Evolutionary conservation across 2,888 invertebrate species (phyloP).

Genomic region (Penaeus monodon): DNA sequence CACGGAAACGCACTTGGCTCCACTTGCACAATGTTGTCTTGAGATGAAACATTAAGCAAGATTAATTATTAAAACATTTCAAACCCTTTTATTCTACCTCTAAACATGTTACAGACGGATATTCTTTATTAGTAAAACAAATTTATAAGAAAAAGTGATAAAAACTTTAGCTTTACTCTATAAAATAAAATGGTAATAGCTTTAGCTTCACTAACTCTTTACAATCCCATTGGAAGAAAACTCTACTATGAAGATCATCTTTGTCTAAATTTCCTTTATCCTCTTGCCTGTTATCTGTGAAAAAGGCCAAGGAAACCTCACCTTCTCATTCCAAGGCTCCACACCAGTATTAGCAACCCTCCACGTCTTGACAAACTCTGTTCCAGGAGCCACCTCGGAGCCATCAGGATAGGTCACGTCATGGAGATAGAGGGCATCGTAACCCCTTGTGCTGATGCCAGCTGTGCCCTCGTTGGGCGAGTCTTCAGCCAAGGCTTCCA

Average conservation of each 20-base stretch:
- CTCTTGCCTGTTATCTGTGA: too few relatives aligned
- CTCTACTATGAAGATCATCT: too few relatives aligned
- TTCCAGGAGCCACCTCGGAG: slow-evolving; percentile 41
- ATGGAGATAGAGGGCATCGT: slow-evolving; percentile 43
- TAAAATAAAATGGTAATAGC: too few relatives aligned
- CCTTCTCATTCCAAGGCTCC: slow-evolving; percentile 51
- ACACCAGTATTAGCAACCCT: slow-evolving; percentile 44
- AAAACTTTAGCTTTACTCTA: too few relatives aligned
- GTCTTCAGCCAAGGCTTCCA: slow-evolving; percentile 53
- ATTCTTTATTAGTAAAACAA: too few relatives aligned
- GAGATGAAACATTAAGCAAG: not conserved
- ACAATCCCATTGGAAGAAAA: too few relatives aligned
- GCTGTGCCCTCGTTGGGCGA: slow-evolving; percentile 32
- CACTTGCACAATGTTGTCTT: slow-evolving; percentile 53
- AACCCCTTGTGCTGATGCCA: slow-evolving; percentile 29
- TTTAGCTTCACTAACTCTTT: too few relatives aligned
- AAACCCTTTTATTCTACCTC: too few relatives aligned
- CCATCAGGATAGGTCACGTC: slow-evolving; percentile 57
- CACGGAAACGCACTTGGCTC: slow-evolving; percentile 51
- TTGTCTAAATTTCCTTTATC: too few relatives aligned
- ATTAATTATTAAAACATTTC: not conserved
- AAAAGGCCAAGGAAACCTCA: not conserved
- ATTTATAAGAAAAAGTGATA: too few relatives aligned
- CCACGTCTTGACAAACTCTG: slow-evolving; percentile 51
- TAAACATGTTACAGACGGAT: too few relatives aligned